Conservation (phyloP, 2,113 vertebrate species). For the Tychaedon coryphoeus region DNA sequence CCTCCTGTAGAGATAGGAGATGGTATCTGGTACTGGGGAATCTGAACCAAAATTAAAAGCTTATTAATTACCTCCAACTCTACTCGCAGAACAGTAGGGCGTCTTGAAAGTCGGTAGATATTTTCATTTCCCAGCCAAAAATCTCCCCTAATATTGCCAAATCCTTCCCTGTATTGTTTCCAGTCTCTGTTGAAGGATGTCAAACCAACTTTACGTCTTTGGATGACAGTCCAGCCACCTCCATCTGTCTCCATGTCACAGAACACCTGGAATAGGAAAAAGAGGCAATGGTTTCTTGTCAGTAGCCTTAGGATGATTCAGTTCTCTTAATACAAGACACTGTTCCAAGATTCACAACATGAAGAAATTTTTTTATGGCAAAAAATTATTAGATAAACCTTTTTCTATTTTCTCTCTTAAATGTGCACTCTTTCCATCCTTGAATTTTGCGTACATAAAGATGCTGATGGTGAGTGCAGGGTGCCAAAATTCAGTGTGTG, state of each 20-base stretch:
- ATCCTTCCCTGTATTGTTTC: conserved; percentile 92
- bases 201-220: conserved; percentile 90
- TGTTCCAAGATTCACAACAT: not conserved
- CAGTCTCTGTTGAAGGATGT: conserved; percentile 91
- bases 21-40: not conserved
- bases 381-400: not conserved
- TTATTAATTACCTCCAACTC: conserved; percentile 85
- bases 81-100: conserved; percentile 87
- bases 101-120: conserved; percentile 88
- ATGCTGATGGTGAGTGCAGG: not conserved
- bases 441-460: not conserved
- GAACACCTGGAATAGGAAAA: conserved; percentile 76
- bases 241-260: conserved; percentile 95
- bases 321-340: not conserved
- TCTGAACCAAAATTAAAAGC: not conserved
- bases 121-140: conserved; percentile 98
- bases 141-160: conserved; percentile 90
- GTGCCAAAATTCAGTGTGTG: not conserved
- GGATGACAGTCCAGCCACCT: conserved; percentile 95
- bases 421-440: not conserved
- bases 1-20: not conserved
- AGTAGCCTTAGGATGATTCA: not conserved
- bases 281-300: not conserved
- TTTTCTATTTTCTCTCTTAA: not conserved
- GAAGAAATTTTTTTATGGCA: not conserved